Percentiles rank a stretch among this genome's conserved stretches.
Conservation (phyloP, 2,888 invertebrate genomes). For the Autographa gamma region DNA sequence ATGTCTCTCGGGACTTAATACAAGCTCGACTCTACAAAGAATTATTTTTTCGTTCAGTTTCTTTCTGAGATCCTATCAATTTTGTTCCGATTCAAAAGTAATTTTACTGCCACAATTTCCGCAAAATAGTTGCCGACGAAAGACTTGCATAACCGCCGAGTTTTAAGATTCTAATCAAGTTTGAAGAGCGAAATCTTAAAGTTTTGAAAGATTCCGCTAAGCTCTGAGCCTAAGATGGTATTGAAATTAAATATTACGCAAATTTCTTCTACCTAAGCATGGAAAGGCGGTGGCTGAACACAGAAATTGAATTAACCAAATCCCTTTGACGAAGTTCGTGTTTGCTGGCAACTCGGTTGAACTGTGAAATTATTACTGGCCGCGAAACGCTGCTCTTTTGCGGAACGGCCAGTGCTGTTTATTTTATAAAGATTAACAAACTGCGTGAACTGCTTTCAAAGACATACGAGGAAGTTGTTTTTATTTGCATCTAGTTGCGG, state of each 20-base stretch:
- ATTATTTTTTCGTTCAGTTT: constrained; percentile 56
- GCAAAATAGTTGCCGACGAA: constrained; percentile 45
- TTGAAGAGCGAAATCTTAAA: constrained; percentile 63
- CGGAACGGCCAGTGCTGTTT: constrained; percentile 58
- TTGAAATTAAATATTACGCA: constrained; percentile 80
- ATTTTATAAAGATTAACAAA: constrained; percentile 59
- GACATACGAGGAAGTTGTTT: constrained; percentile 6
- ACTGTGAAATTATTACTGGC: constrained; percentile 76
- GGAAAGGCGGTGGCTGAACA: constrained; percentile 76
- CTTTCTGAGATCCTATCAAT: constrained; percentile 53
- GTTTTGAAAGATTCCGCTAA: constrained; percentile 69
- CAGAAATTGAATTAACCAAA: constrained; percentile 81
- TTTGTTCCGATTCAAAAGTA: constrained; percentile 42
- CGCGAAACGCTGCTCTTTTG: constrained; percentile 65
- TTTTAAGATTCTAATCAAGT: constrained; percentile 66
- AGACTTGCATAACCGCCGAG: constrained; percentile 44
- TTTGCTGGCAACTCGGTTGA: constrained; percentile 75
- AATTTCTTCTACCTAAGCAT: constrained; percentile 76
- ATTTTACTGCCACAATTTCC: constrained; percentile 31
- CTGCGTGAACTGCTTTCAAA: constrained; percentile 30
- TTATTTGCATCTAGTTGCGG: not conserved
- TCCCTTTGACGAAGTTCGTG: constrained; percentile 81
- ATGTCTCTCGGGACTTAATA: constrained; percentile 63
- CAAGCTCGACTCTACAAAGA: constrained; percentile 57
- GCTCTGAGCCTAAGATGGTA: constrained; percentile 73